Evolutionary conservation across 2,888 invertebrate genomes (phyloP).

Genomic region (Willowsia nigromaculata): DNA sequence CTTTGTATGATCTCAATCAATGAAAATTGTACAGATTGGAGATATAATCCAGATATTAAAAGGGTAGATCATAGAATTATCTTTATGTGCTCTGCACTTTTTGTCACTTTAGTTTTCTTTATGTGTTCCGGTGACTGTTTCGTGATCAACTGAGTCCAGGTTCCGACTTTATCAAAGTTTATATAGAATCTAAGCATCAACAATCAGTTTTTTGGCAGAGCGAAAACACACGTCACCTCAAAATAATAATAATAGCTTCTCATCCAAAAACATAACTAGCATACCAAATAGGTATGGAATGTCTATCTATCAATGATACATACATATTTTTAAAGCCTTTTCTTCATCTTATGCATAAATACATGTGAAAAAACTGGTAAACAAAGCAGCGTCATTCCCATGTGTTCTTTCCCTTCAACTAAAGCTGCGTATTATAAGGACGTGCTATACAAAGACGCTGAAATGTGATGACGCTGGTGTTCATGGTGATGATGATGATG

Average conservation of each 20-base stretch:
- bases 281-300: neutral
- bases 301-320: too few species aligned
- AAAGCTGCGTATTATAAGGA: neutral
- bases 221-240: conserved; percentile 24
- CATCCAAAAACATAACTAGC: neutral
- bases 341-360: neutral
- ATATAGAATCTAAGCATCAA: neutral
- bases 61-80: too few species aligned
- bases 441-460: neutral
- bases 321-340: too few species aligned
- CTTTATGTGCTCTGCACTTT: neutral
- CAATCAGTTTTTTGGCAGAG: conserved; percentile 2
- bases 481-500: neutral
- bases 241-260: neutral
- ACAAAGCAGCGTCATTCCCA: conserved; percentile 57
- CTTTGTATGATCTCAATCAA: neutral
- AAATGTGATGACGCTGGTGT: neutral
- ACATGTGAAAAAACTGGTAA: conserved; percentile 35
- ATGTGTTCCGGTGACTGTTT: conserved; percentile 45
- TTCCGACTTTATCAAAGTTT: neutral
- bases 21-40: neutral
- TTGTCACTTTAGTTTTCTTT: neutral
- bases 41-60: neutral
- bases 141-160: neutral
- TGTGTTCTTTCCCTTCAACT: neutral